Conservation (phyloP, 1,140 invertebrate species). For the Drosophila nasuta region DNA sequence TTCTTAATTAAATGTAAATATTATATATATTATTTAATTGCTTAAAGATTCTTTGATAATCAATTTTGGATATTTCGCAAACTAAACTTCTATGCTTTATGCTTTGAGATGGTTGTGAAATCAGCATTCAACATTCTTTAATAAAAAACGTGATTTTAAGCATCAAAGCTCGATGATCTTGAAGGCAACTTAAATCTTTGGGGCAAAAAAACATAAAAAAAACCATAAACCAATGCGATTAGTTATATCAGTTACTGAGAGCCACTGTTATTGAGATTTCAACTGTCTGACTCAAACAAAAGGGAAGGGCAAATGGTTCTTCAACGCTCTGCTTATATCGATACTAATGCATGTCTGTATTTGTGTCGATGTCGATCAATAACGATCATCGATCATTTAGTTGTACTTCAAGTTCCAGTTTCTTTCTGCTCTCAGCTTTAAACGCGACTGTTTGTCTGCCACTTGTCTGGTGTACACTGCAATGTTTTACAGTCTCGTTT, state of each 20-base stretch:
- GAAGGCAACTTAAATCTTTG: background rate
- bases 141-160: background rate
- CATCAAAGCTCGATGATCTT: background rate
- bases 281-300: background rate
- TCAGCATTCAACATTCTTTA: background rate
- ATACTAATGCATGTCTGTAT: background rate
- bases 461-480: conserved; percentile 31
- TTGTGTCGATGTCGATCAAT: conserved; percentile 10
- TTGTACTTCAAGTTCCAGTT: background rate
- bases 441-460: conserved; percentile 23
- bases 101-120: background rate
- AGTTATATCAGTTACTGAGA: background rate
- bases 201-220: background rate
- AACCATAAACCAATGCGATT: background rate
- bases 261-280: background rate
- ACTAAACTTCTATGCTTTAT: background rate
- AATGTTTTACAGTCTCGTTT: conserved; percentile 1
- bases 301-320: conserved; percentile 26
- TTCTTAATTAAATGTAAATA: no score
- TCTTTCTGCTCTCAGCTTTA: background rate
- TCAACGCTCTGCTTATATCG: background rate
- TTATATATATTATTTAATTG: no score
- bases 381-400: conserved; percentile 16
- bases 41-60: no score
- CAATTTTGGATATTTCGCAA: no score